Conservation (phyloP, 1,140 invertebrate species). For the Pseudachorutes palmiensis region DNA sequence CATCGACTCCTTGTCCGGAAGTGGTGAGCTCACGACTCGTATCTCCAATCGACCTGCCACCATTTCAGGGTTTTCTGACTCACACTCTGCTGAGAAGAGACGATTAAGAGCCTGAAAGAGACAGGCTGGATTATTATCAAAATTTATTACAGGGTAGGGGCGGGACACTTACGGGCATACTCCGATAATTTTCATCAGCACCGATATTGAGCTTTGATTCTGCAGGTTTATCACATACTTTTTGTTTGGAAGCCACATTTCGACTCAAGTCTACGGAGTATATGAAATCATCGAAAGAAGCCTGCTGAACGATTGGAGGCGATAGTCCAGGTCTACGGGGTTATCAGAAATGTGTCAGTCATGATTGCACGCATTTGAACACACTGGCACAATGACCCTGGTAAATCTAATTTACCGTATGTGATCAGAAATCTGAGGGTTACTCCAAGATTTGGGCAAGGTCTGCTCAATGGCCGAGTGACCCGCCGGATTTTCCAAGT, state of each 20-base stretch:
- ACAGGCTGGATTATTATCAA: conserved; percentile 6
- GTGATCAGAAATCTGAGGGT: conserved; percentile 50
- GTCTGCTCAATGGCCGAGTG: conserved; percentile 55
- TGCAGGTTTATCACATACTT: conserved; percentile 33
- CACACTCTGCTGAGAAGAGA: conserved; percentile 30
- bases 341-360: background rate
- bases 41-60: conserved; percentile 69
- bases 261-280: conserved; percentile 76
- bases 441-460: conserved; percentile 66
- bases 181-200: conserved; percentile 32
- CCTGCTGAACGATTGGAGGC: conserved; percentile 62
- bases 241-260: conserved; percentile 54
- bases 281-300: conserved; percentile 69
- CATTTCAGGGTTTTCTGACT: conserved; percentile 30
- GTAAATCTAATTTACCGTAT: conserved; percentile 41
- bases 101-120: conserved; percentile 33
- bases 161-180: conserved; percentile 39
- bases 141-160: conserved; percentile 1
- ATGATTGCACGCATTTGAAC: background rate
- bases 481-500: conserved; percentile 51
- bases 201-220: conserved; percentile 24
- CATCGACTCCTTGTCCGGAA: conserved; percentile 15
- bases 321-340: conserved; percentile 44
- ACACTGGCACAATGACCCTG: background rate
- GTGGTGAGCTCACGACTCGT: conserved; percentile 52